Evolutionary conservation across 2,797 vertebrate species (phyloP), one percentile per base, ranked within the genome.

Genomic region (Vireo griseus): DNA sequence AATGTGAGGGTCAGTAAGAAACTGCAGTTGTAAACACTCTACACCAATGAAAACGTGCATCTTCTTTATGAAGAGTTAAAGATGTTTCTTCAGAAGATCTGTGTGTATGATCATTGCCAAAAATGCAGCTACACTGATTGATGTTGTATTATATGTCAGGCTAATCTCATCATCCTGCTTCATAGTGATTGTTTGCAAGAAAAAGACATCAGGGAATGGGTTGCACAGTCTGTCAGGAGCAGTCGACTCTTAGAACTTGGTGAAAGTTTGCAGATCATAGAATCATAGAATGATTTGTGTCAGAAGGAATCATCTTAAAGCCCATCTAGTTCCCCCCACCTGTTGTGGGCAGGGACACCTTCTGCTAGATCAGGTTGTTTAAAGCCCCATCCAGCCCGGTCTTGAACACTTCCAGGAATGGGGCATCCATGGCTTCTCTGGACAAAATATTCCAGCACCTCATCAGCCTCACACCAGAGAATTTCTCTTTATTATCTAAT

Each of bases 1-100:
- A 93, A 94, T 68, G 33, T 59, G 17, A 86, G 45, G 63, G 45
- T 33, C 55, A 81, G 35, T 91, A 94, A 79, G 79, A 96, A 77
- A 68, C 37, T 95, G 33, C 31, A 76, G 35, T 48, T 61, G n/a
- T 58, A 92, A 83, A 85, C 17, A 74, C 65, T 24, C 61, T 31
- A 33, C 87, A 59, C 5, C 24, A 88, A 57, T 39, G 13, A 67
- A 92, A 44, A 69, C 0, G 1, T 48, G 15, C 3, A 37, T 47
- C 35, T 52, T 77, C 16, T 58, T 67, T 48, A 54, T 54, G 62
- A 44, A 63, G 18, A 75, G 19, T 13, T 52, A 28, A 88, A 71
- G 28, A 44, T 16, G 1, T 35, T 88, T 74, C 24, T 63, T n/a
- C 2, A 3, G n/a, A 72, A 84, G 10, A 75, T 37, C 37, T 74